phyloP scores from a whole-genome alignment of 2,888 invertebrate species.

The Chironomus riparius region DNA sequence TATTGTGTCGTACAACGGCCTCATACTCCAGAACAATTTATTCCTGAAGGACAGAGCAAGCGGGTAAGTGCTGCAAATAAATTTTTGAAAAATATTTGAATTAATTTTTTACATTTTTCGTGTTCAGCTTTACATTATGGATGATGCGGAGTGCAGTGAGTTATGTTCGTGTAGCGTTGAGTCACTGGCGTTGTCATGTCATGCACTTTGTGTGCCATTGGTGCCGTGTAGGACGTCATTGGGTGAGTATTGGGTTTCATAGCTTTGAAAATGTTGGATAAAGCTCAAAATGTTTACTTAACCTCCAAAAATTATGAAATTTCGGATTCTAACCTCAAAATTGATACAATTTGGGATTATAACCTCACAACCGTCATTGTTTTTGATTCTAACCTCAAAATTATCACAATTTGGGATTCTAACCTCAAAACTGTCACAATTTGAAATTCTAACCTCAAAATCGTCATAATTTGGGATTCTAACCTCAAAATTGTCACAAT shows the following conservation, averaged over 20 bases:
- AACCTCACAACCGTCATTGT: too few relatives aligned
- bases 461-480: neutral
- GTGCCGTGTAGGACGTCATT: conserved; percentile 80
- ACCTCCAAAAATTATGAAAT: too few relatives aligned
- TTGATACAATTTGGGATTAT: too few relatives aligned
- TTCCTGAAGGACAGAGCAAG: conserved; percentile 76
- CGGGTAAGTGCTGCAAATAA: conserved; percentile 52
- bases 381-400: too few relatives aligned
- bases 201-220: conserved; percentile 79
- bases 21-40: conserved; percentile 72
- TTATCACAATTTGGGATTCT: too few relatives aligned
- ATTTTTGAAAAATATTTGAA: neutral
- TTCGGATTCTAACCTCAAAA: too few relatives aligned
- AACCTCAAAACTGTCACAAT: too few relatives aligned
- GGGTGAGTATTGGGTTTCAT: neutral
- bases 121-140: conserved; percentile 67
- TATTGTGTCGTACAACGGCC: conserved; percentile 78
- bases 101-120: neutral
- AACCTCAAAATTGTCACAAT: too few relatives aligned
- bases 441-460: too few relatives aligned
- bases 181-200: conserved; percentile 63
- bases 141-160: conserved; percentile 83
- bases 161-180: conserved; percentile 76
- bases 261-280: too few relatives aligned
- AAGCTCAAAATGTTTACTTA: too few relatives aligned